Conservation (phyloP, 2,797 vertebrate species). For the Remorina albescens region DNA sequence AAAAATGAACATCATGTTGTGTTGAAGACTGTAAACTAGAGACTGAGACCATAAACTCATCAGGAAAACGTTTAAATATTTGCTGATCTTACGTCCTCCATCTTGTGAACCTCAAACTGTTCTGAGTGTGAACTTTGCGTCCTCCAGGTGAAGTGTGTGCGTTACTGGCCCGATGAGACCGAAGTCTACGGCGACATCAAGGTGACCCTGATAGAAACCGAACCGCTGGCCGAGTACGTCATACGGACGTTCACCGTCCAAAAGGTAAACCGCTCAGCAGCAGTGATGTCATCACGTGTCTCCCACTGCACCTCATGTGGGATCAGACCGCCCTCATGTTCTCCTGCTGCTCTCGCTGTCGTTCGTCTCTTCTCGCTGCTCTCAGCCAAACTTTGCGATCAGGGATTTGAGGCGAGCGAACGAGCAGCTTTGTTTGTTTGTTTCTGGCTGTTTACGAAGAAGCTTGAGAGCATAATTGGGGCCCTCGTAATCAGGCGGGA, state of each 20-base stretch:
- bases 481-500: slow-evolving; percentile 56
- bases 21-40: no score
- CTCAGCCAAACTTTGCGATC: slow-evolving; percentile 32
- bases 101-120: no score
- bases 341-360: not conserved
- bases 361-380: slow-evolving; percentile 12
- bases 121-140: not conserved
- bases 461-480: slow-evolving; percentile 49
- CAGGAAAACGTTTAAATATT: no score
- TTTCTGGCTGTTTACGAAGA: slow-evolving; percentile 52
- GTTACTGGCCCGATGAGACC: slow-evolving; percentile 97
- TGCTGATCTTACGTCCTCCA: no score
- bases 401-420: slow-evolving; percentile 29
- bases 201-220: slow-evolving; percentile 96
- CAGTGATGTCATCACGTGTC: not conserved
- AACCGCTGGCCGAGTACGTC: slow-evolving; percentile 95
- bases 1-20: no score
- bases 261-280: slow-evolving; percentile 91
- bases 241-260: slow-evolving; percentile 97
- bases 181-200: slow-evolving; percentile 97
- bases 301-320: slow-evolving; percentile 1
- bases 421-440: slow-evolving; percentile 40
- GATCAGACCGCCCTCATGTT: slow-evolving; percentile 3
- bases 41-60: no score
- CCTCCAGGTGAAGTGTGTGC: slow-evolving; percentile 94